phyloP scores from a whole-genome alignment of 2,888 invertebrate species.

The Alloplasta piceator region DNA sequence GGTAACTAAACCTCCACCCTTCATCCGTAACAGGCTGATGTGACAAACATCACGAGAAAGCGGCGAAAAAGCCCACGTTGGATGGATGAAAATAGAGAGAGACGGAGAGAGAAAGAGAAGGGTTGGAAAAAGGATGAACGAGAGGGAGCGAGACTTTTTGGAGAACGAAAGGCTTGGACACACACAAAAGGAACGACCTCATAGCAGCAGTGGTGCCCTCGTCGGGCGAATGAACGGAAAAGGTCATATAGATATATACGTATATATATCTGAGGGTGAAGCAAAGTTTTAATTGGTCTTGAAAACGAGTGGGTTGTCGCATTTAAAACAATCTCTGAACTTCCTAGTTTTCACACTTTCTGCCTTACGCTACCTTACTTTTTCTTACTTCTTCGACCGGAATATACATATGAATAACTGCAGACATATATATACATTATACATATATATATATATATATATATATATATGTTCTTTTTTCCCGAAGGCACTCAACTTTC shows the following conservation, averaged over 20 bases:
- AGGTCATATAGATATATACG: neutral
- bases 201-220: constrained; percentile 43
- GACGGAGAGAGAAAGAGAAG: constrained; percentile 39
- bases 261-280: constrained; percentile 36
- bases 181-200: constrained; percentile 8
- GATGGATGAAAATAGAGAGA: constrained; percentile 22
- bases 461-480: neutral
- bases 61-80: constrained; percentile 40
- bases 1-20: constrained; percentile 70
- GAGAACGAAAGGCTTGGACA: constrained; percentile 42
- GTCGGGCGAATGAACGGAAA: constrained; percentile 36
- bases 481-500: constrained; percentile 26
- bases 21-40: constrained; percentile 67
- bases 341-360: constrained; percentile 66
- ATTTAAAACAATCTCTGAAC: constrained; percentile 78
- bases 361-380: constrained; percentile 53
- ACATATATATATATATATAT: neutral
- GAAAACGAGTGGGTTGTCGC: constrained; percentile 77
- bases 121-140: constrained; percentile 24
- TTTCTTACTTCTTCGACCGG: constrained; percentile 36
- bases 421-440: neutral
- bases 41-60: constrained; percentile 75
- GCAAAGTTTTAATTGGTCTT: constrained; percentile 80
- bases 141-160: constrained; percentile 60
- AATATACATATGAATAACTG: neutral